phyloP scores from a whole-genome alignment of 1,140 invertebrate genomes.

The Nephotettix cincticeps region DNA sequence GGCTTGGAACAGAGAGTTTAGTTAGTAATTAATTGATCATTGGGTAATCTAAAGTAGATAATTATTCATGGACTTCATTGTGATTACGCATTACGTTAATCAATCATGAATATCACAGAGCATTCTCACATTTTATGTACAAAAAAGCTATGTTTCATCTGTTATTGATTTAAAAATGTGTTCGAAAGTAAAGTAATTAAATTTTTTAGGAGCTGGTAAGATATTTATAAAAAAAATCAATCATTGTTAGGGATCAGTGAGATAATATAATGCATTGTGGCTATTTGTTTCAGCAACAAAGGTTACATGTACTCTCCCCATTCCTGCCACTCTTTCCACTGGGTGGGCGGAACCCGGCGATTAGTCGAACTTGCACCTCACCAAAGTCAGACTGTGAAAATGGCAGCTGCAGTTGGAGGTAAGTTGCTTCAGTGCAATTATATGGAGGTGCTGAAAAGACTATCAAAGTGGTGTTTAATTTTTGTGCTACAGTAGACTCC shows the following conservation, averaged over 20 bases:
- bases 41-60: no score
- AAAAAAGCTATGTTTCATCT: not conserved
- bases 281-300: not conserved
- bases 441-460: no score
- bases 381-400: not conserved
- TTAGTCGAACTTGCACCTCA: not conserved
- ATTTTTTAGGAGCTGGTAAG: not conserved
- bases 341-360: not conserved
- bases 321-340: constrained; percentile 13
- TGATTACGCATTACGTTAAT: no score
- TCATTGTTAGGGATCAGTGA: not conserved
- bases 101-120: no score
- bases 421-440: no score
- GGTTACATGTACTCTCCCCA: not conserved
- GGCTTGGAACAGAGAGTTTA: no score
- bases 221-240: not conserved
- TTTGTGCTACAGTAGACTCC: no score
- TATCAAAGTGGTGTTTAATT: no score
- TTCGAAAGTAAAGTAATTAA: not conserved
- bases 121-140: no score
- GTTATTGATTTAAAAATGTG: not conserved
- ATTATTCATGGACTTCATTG: no score
- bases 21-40: no score
- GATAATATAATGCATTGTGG: not conserved
- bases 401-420: constrained; percentile 5